Evolutionary conservation across 2,113 vertebrate species (phyloP), one percentile per base, ranked within the genome.

Genomic region (Dipodomys stephensi): DNA sequence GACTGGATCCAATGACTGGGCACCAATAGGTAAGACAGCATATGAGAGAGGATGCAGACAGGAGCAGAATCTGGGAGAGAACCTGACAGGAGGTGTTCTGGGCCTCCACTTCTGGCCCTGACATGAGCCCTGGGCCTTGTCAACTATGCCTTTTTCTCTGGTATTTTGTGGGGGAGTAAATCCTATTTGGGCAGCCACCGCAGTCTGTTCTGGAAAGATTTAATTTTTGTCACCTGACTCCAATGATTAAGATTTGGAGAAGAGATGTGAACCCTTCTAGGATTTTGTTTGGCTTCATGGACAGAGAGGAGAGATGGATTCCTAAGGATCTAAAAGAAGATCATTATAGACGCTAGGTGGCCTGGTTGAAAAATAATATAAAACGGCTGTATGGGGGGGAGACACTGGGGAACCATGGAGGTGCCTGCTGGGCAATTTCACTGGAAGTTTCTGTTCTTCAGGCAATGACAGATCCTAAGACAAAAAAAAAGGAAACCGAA

Each of bases 221-320:
- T 94, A 79, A 15, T 57, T 57, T 93, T 94, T 79, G 44, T 60
- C 46, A 28, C 71, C 49, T 86, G 94, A 25, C 80, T 80, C 0
- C 80, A 77, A 46, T 68, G 94, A 72, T 39, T 95, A 87, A 46
- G 15, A 64, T 88, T 92, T 80, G 2, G 64, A 67, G 28, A 76
- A 90, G 16, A 62, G n/a, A 15, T 64, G 68, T 73, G 89, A 91
- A 83, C 80, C 44, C 84, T 89, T 94, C 88, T 93, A 95, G 93
- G 93, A 91, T 94, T 95, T 93, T 94, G 92, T 92, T 95, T 90
- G 44, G 19, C 67, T 86, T 87, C 46, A 0, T 68, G 28, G 13
- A 13, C 80, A 83, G 69, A 92, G 27, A 77, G 22, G 44, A 90
- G 74, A 84, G 25, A 71, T 30, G 60, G 22, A 32, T 92, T 90